phyloP scores from a whole-genome alignment of 2,888 invertebrate species.

The Drosophila atripex region DNA sequence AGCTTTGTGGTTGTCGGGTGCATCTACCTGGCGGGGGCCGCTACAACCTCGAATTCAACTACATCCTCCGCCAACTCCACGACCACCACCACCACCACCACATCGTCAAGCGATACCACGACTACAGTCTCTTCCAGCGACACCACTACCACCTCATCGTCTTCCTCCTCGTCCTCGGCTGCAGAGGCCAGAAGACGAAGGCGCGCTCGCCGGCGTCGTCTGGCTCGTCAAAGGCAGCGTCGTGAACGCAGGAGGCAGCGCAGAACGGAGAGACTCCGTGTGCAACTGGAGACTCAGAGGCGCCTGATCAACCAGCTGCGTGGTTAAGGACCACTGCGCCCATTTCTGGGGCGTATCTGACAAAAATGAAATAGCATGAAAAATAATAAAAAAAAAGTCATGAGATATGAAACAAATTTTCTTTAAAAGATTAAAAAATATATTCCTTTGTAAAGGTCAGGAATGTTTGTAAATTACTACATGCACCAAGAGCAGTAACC shows the following conservation, averaged over 20 bases:
- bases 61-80: neutral
- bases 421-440: too few relatives aligned
- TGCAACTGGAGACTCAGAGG: constrained; percentile 11
- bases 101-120: constrained; percentile 3
- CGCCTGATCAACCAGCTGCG: constrained; percentile 15
- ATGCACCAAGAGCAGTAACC: too few relatives aligned
- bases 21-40: neutral
- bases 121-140: neutral
- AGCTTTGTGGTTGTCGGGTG: neutral
- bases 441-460: too few relatives aligned
- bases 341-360: too few relatives aligned
- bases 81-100: constrained; percentile 7
- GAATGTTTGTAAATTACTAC: too few relatives aligned
- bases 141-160: constrained; percentile 4
- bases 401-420: too few relatives aligned
- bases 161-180: neutral
- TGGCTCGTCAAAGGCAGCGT: constrained; percentile 28
- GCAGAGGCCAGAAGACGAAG: neutral
- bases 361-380: too few relatives aligned
- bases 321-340: constrained; percentile 3
- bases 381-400: too few relatives aligned
- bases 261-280: constrained; percentile 6
- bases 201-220: too few relatives aligned
- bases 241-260: constrained; percentile 25
- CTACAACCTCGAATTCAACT: neutral